These are phyloP conservation scores for Pangasianodon hypophthalmus DNA, from an alignment of 2,113 vertebrate genomes.

Conservation along the genomic window DNA sequence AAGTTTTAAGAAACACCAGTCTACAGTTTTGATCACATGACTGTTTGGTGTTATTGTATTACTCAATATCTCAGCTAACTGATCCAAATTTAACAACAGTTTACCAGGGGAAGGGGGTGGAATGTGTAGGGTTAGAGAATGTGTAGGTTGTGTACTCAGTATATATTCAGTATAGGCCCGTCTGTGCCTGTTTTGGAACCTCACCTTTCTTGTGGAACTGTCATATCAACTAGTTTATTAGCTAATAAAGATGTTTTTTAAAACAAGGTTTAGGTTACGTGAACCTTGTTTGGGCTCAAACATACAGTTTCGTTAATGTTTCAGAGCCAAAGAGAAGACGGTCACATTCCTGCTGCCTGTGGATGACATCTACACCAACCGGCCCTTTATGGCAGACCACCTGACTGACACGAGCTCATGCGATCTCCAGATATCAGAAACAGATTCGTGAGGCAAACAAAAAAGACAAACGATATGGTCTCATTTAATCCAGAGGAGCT, in stretches of 20 bases:
- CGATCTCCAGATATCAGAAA: conserved; percentile 75
- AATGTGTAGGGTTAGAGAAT: not conserved
- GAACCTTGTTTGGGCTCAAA: not conserved
- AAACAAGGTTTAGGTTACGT: not conserved
- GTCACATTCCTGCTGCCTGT: conserved; percentile 89
- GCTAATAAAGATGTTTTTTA: not conserved
- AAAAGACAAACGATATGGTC: not conserved
- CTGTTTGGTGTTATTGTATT: not conserved
- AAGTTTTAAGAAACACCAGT: not conserved
- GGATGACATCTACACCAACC: conserved; percentile 78
- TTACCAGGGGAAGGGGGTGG: not conserved
- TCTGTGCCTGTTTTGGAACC: not conserved
- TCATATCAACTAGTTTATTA: not conserved
- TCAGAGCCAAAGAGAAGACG: conserved; percentile 87
- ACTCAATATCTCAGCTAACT: not conserved
- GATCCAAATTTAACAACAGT: not conserved
- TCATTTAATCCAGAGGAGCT: conserved; percentile 27
- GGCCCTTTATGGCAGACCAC: conserved; percentile 67
- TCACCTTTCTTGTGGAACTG: not conserved
- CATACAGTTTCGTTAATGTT: conserved; percentile 29
- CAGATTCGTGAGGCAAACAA: conserved; percentile 67
- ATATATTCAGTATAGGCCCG: not conserved
- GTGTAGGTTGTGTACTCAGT: not conserved
- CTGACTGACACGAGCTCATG: conserved; percentile 67
- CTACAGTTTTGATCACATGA: not conserved